Conservation (phyloP, 2,113 vertebrate species). For the Equus quagga region DNA sequence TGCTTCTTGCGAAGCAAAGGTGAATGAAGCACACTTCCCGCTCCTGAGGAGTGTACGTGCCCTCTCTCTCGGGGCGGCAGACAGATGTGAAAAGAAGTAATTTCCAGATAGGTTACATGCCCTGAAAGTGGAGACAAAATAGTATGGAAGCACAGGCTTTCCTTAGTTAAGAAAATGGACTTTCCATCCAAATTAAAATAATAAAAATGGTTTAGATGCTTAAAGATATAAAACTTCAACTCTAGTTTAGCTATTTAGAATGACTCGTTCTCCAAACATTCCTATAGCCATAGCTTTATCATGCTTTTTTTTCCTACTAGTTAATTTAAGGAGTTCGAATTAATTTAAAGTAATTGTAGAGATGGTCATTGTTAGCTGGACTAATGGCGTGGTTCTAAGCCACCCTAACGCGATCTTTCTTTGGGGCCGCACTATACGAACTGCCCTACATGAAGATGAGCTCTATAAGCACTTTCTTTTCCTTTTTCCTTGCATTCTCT, state of each 20-base stretch:
- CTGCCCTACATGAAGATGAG: neutral
- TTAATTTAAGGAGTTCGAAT: neutral
- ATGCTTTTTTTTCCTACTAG: neutral
- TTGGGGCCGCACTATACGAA: neutral
- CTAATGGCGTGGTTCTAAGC: neutral
- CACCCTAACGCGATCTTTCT: neutral
- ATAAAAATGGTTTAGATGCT: neutral
- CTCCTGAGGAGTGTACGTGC: accelerated
- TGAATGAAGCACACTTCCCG: neutral
- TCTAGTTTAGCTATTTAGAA: neutral
- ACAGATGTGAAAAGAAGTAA: neutral
- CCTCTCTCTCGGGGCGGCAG: neutral
- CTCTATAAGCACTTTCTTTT: neutral
- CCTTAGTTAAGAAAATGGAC: neutral
- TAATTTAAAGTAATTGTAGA: neutral
- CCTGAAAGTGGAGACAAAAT: neutral
- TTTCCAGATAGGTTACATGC: neutral
- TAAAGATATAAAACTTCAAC: neutral
- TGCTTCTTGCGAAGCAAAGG: neutral
- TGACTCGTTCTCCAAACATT: neutral
- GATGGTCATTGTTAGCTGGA: neutral
- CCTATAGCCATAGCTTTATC: neutral
- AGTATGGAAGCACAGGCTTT: neutral
- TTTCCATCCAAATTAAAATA: neutral
- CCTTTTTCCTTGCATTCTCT: neutral